Percentiles rank a stretch among this genome's conserved stretches.
Evolutionary conservation across 2,888 invertebrate species (phyloP).

Genomic region (Eristalis pertinax): DNA sequence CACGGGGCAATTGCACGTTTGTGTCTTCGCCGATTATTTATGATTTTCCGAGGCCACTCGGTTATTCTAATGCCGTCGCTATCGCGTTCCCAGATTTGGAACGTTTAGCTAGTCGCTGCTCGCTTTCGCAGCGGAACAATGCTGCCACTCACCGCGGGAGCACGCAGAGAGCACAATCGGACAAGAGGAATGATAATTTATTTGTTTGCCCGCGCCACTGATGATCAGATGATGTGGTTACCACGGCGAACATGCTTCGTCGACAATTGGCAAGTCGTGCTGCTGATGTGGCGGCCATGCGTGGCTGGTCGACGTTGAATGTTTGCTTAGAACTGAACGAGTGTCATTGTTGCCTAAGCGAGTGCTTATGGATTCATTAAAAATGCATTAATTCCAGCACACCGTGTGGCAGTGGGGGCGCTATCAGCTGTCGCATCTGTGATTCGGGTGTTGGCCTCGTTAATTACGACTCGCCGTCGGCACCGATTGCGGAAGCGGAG

Average conservation of each 20-base stretch:
- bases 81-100: slow-evolving; percentile 56
- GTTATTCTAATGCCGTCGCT: slow-evolving; percentile 51
- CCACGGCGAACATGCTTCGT: neutral
- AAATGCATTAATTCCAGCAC: slow-evolving; percentile 61
- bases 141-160: slow-evolving; percentile 21
- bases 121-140: slow-evolving; percentile 19
- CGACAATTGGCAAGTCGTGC: neutral
- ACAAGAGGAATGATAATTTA: slow-evolving; percentile 63
- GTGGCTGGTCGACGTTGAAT: slow-evolving; percentile 32
- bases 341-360: slow-evolving; percentile 68
- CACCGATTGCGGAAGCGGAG: neutral
- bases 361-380: slow-evolving; percentile 68
- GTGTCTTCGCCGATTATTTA: slow-evolving; percentile 61
- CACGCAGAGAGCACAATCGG: slow-evolving; percentile 34
- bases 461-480: neutral
- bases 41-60: slow-evolving; percentile 33
- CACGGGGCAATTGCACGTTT: slow-evolving; percentile 56
- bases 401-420: slow-evolving; percentile 28
- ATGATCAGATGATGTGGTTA: slow-evolving; percentile 59
- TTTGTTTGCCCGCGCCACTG: slow-evolving; percentile 60
- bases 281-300: slow-evolving; percentile 32
- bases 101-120: slow-evolving; percentile 32
- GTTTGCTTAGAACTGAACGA: slow-evolving; percentile 62
- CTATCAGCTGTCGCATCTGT: slow-evolving; percentile 55
- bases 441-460: slow-evolving; percentile 27